Base-by-base conservation (phyloP, 1,140 invertebrate genomes). In the Aricia agestis region DNA sequence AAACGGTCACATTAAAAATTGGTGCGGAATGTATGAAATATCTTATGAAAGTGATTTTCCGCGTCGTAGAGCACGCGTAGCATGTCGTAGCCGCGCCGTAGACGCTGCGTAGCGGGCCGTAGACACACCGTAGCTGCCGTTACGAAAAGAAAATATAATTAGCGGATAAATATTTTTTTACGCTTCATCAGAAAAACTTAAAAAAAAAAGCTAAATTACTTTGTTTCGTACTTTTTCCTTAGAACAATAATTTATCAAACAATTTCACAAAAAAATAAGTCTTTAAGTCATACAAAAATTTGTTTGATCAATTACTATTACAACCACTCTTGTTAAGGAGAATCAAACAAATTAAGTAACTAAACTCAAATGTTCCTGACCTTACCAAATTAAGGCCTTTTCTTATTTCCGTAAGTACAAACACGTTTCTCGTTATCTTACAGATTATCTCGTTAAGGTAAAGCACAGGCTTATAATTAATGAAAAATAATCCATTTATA, bases 351-450 rank as follows among this genome's bases (percentile, higher is more conserved):
- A 52, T 52, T 52, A 52, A 52, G 45, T 52, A 52, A 52, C 7
- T 52, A 52, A 52, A 11, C 1, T 52, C 45, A 9, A 9, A 13
- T 15, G 45, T 15, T 52, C 45, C 45, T 36, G 45, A 52, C 45
- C 45, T 52, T 52, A 52, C 45, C 45, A 52, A 52, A 52, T 52
- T 10, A 52, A 52, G 45, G 45, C 45, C 2, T 52, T 52, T 52
- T 52, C 45, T 52, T 52, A 52, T 52, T 52, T 52, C 45, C 45
- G 45, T 52, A 15, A 52, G 45, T 52, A 52, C 45, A 52, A 52
- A 52, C 45, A 52, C 45, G 45, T 52, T 52, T 9, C 45, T 52
- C 45, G 45, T 52, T 52, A 52, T 52, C 45, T 52, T 52, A 15
- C 11, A 13, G 45, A 52, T 52, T 52, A 52, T 52, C 45, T 52